Conservation (phyloP, 2,797 vertebrate genomes). For the Emys orbicularis region DNA sequence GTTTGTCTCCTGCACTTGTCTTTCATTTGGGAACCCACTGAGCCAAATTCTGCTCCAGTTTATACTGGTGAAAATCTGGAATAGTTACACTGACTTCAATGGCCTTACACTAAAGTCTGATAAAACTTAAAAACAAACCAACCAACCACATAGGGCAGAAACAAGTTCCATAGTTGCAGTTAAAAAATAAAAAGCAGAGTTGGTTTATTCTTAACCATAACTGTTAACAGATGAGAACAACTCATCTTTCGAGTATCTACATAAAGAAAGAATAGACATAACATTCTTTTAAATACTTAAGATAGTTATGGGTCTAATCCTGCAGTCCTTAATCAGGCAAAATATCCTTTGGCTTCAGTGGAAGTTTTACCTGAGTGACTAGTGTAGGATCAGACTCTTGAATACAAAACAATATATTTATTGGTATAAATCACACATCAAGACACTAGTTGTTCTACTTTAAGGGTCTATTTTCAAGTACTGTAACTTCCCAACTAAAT, state of each 20-base stretch:
- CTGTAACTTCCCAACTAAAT: not conserved
- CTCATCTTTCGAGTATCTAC: not conserved
- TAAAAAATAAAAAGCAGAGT: not conserved
- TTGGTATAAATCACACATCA: not conserved
- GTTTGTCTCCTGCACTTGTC: not conserved
- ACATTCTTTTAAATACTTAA: not conserved
- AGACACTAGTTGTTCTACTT: accelerated
- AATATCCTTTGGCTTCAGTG: not conserved
- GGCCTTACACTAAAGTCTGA: not conserved
- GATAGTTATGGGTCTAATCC: not conserved
- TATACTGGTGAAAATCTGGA: not conserved
- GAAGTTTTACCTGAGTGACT: not conserved
- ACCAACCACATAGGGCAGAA: not conserved
- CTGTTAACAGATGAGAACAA: not conserved
- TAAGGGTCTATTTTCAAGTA: not conserved
- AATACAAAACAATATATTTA: not conserved
- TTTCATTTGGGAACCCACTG: not conserved
- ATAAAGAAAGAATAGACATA: not conserved
- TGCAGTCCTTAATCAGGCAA: not conserved
- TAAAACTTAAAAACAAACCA: not conserved
- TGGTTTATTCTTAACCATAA: not conserved
- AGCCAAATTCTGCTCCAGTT: not conserved
- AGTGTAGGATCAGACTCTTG: not conserved
- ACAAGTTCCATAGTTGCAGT: not conserved
- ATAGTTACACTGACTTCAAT: not conserved